These are phyloP conservation scores for Drosophila paulistorum DNA, from an alignment of 1,140 invertebrate genomes.

Conservation along the genomic window DNA sequence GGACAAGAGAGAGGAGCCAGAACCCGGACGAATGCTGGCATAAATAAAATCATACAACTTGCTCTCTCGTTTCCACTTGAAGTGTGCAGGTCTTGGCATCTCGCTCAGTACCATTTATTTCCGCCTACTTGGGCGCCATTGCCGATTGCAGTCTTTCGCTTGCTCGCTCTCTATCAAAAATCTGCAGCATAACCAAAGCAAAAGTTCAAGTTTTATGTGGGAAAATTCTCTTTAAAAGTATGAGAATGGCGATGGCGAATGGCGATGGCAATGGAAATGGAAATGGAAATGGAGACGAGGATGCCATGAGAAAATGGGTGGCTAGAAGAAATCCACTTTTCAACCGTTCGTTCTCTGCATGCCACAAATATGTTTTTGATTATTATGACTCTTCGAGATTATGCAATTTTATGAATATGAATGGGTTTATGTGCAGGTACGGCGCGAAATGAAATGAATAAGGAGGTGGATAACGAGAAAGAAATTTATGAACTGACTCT, in stretches of 20 bases:
- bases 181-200: conserved; percentile 42
- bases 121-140: conserved; percentile 77
- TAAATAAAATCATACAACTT: conserved; percentile 77
- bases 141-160: conserved; percentile 62
- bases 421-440: conserved; percentile 59
- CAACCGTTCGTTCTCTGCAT: conserved; percentile 34
- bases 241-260: conserved; percentile 17
- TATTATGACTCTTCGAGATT: conserved; percentile 82
- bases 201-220: conserved; percentile 75
- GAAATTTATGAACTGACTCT: conserved; percentile 58
- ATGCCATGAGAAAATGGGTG: background rate
- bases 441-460: conserved; percentile 56
- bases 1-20: conserved; percentile 16
- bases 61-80: conserved; percentile 42
- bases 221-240: conserved; percentile 45
- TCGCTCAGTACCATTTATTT: conserved; percentile 54
- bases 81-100: conserved; percentile 3
- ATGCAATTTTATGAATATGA: conserved; percentile 82
- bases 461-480: conserved; percentile 38
- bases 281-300: conserved; percentile 16
- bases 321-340: conserved; percentile 20
- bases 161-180: conserved; percentile 53
- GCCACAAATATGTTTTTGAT: conserved; percentile 81
- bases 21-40: conserved; percentile 53
- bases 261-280: conserved; percentile 36